These are phyloP conservation scores for Brachionus sp. DNA, from an alignment of 1,140 invertebrate species.

Conservation along the genomic window DNA sequence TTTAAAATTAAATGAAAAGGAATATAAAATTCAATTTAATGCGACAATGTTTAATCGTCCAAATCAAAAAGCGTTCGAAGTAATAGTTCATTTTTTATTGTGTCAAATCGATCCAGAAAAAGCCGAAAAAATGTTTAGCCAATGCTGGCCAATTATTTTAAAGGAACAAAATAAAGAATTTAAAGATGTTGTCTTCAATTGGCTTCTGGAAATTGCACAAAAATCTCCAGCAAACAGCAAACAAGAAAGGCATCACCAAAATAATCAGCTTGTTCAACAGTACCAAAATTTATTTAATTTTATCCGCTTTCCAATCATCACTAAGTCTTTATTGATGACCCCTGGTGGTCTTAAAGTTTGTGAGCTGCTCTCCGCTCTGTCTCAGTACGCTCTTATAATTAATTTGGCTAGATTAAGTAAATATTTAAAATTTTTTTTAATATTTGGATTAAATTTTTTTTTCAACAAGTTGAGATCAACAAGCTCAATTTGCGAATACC, in stretches of 20 bases:
- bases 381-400: constrained; percentile 16
- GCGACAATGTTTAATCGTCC: neutral
- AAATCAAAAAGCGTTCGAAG: constrained; percentile 44
- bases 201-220: constrained; percentile 15
- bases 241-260: neutral
- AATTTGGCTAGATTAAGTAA: constrained; percentile 11
- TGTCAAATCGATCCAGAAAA: constrained; percentile 15
- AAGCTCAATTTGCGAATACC: neutral
- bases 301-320: constrained; percentile 23
- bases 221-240: neutral
- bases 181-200: constrained; percentile 28
- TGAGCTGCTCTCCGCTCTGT: constrained; percentile 19
- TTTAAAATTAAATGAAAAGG: neutral
- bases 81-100: constrained; percentile 34
- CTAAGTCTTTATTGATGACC: constrained; percentile 18
- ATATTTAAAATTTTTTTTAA: neutral
- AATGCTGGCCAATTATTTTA: neutral
- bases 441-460: neutral
- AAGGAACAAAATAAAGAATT: constrained; percentile 44
- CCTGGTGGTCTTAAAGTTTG: constrained; percentile 35
- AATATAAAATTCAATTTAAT: constrained; percentile 26
- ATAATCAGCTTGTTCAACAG: neutral
- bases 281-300: neutral
- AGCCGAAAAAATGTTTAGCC: neutral
- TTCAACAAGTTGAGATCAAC: neutral